Evolutionary conservation across 2,888 invertebrate species (phyloP).

Genomic region (Sesia bembeciformis): DNA sequence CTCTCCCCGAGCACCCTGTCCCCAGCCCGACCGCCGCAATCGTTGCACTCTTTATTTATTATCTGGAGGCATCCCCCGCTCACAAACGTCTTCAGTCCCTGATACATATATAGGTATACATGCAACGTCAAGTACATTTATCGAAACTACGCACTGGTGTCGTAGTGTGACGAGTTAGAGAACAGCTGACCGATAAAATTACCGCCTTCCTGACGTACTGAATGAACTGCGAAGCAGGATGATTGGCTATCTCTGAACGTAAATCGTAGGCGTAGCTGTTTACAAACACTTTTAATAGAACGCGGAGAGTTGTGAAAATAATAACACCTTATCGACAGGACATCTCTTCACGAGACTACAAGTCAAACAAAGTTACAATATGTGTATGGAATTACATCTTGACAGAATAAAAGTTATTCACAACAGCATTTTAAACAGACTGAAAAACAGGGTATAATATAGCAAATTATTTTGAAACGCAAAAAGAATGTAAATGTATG

Average conservation of each 20-base stretch:
- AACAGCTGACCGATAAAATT: constrained; percentile 44
- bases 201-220: constrained; percentile 39
- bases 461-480: no score
- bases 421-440: no score
- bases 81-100: constrained; percentile 3
- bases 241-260: constrained; percentile 13
- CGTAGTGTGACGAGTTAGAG: constrained; percentile 13
- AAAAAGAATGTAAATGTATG: no score
- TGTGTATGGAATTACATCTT: constrained; percentile 1
- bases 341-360: constrained; percentile 1
- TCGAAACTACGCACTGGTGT: constrained; percentile 17
- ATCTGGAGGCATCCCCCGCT: constrained; percentile 57
- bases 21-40: constrained; percentile 63
- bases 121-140: constrained; percentile 8
- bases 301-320: constrained; percentile 8
- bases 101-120: constrained; percentile 1
- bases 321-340: background rate
- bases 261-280: constrained; percentile 3
- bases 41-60: constrained; percentile 74
- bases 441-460: no score
- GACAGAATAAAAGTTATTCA: no score
- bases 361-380: constrained; percentile 2
- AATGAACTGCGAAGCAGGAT: constrained; percentile 34
- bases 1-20: constrained; percentile 57
- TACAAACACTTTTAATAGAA: constrained; percentile 5